phyloP scores from a whole-genome alignment of 1,140 invertebrate genomes.

The Heliconius nattereri region DNA sequence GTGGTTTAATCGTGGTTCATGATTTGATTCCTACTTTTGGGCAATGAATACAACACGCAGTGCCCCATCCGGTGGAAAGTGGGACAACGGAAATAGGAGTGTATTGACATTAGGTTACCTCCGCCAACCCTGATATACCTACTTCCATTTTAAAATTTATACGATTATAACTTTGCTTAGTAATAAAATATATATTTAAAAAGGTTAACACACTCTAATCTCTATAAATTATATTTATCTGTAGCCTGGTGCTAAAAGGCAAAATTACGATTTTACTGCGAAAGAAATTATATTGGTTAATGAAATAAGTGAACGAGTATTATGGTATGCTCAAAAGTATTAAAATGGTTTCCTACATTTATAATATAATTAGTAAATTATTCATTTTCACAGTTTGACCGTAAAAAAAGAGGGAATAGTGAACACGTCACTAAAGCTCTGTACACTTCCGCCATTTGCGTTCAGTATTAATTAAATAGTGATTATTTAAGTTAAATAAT shows the following conservation, averaged over 20 bases:
- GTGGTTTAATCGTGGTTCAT: no score
- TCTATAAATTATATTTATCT: slow-evolving; percentile 13
- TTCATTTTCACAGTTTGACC: neutral
- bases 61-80: no score
- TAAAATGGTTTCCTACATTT: neutral
- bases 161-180: slow-evolving; percentile 9
- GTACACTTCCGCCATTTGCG: no score
- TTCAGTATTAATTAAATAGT: neutral
- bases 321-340: neutral
- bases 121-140: no score
- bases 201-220: neutral
- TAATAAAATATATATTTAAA: neutral
- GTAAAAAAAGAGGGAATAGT: no score
- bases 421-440: no score
- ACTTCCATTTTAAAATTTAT: neutral
- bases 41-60: no score
- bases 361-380: neutral
- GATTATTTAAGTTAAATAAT: neutral
- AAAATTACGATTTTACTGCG: slow-evolving; percentile 9
- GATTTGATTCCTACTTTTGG: no score
- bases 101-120: no score
- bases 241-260: neutral
- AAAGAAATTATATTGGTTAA: neutral
- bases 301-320: neutral
- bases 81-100: no score